phyloP scores from a whole-genome alignment of 2,797 vertebrate species.

The Acanthiza pusilla region DNA sequence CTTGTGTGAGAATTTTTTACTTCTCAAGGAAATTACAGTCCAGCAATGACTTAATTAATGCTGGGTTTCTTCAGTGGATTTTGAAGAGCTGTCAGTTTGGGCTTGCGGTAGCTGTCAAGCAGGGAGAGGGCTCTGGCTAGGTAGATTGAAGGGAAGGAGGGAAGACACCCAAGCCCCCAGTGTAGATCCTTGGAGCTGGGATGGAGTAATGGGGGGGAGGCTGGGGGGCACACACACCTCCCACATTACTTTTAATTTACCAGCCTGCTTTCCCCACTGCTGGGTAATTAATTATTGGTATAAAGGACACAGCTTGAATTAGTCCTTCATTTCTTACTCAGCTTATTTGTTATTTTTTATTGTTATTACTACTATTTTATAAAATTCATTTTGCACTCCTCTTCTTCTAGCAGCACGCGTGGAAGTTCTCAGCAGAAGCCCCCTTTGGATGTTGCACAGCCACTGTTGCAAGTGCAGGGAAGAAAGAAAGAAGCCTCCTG shows the following conservation, averaged over 20 bases:
- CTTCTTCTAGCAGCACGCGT: background rate
- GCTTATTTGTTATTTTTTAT: constrained; percentile 62
- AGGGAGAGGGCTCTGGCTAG: constrained; percentile 71
- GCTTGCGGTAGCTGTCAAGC: constrained; percentile 88
- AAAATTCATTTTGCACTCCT: constrained; percentile 9
- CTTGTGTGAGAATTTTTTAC: constrained; percentile 98
- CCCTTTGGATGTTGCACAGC: background rate
- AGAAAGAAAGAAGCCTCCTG: background rate
- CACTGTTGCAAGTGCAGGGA: background rate
- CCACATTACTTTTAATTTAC: constrained; percentile 66
- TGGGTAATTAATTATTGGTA: constrained; percentile 69
- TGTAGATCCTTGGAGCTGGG: constrained; percentile 28
- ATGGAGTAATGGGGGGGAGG: constrained; percentile 36
- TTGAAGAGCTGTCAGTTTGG: constrained; percentile 98
- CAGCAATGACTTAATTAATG: constrained; percentile 99
- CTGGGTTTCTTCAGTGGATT: constrained; percentile 90
- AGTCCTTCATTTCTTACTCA: constrained; percentile 48
- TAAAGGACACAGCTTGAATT: constrained; percentile 63
- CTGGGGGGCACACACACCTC: background rate
- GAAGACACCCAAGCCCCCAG: constrained; percentile 58
- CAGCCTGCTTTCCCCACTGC: constrained; percentile 26
- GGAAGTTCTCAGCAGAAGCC: background rate
- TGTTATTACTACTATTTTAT: background rate
- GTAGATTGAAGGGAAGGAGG: constrained; percentile 80
- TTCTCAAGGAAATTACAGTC: constrained; percentile 99